These are phyloP conservation scores for Phalacrocorax carbo DNA, from an alignment of 2,113 vertebrate species.

Conservation along the genomic window DNA sequence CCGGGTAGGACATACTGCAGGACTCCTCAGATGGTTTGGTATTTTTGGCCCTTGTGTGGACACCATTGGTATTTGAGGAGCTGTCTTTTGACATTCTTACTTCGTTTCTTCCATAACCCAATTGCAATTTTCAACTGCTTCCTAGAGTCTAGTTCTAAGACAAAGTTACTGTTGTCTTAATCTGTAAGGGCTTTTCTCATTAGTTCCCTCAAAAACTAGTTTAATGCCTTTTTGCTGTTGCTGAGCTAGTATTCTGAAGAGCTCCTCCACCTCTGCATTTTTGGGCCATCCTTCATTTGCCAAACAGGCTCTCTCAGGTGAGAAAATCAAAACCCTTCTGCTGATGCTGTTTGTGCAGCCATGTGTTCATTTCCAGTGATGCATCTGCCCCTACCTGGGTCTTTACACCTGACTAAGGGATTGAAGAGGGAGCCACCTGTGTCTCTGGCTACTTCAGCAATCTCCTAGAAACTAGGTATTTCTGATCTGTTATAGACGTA, in stretches of 20 bases:
- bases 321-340: neutral
- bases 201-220: neutral
- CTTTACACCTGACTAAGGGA: neutral
- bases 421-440: neutral
- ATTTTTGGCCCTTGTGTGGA: neutral
- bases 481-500: neutral
- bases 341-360: neutral
- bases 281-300: neutral
- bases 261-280: neutral
- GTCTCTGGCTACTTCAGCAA: neutral
- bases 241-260: neutral
- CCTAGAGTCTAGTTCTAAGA: neutral
- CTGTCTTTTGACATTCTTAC: neutral
- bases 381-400: neutral
- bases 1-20: too few species aligned
- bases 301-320: neutral
- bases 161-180: neutral
- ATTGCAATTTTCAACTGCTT: neutral
- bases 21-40: neutral
- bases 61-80: neutral
- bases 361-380: neutral
- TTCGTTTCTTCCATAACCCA: neutral
- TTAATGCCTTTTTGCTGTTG: neutral
- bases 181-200: neutral
- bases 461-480: neutral